A percentile compares a stretch with the other conserved stretches of the same genome.
phyloP scores from a whole-genome alignment of 37 sponge, comb jelly and placozoan species.

The Beroe forskalii region DNA sequence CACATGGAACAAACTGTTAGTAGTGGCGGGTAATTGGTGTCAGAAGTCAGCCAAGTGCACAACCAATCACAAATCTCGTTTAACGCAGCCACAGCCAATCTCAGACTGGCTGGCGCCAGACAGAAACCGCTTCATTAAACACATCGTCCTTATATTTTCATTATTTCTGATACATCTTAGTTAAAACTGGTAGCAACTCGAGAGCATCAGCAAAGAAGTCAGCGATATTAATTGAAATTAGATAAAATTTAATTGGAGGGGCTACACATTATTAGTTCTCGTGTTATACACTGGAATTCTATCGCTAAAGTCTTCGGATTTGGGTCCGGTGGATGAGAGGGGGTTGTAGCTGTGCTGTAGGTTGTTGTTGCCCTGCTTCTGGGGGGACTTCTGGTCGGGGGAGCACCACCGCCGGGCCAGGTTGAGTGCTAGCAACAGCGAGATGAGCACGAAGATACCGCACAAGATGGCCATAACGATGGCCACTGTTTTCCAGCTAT shows the following conservation, averaged over 20 bases:
- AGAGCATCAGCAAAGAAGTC: no score
- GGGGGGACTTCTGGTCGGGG: not conserved
- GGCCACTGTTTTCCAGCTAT: conserved; percentile 24
- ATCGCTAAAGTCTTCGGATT: conserved; percentile 37
- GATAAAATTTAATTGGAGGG: no score
- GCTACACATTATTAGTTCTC: conserved; percentile 55
- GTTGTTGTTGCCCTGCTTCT: conserved; percentile 17
- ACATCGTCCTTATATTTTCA: no score
- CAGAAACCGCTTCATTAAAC: no score
- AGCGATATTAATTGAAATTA: no score
- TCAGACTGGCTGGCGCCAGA: no score
- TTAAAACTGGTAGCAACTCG: no score
- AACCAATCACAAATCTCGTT: no score
- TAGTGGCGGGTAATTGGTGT: no score
- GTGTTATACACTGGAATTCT: conserved; percentile 42
- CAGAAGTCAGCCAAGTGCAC: no score
- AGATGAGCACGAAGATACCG: conserved; percentile 1
- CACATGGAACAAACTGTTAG: conserved; percentile 24
- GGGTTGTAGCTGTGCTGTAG: conserved; percentile 50
- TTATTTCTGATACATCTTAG: no score
- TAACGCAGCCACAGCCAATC: no score
- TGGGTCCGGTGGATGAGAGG: not conserved
- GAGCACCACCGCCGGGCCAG: conserved; percentile 7
- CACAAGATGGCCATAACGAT: conserved; percentile 61
- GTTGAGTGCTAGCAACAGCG: conserved; percentile 18